A percentile compares a stretch with the other conserved stretches of the same genome.
Evolutionary conservation across 2,113 vertebrate genomes (phyloP).

Genomic region (Aspiorhynchus laticeps): DNA sequence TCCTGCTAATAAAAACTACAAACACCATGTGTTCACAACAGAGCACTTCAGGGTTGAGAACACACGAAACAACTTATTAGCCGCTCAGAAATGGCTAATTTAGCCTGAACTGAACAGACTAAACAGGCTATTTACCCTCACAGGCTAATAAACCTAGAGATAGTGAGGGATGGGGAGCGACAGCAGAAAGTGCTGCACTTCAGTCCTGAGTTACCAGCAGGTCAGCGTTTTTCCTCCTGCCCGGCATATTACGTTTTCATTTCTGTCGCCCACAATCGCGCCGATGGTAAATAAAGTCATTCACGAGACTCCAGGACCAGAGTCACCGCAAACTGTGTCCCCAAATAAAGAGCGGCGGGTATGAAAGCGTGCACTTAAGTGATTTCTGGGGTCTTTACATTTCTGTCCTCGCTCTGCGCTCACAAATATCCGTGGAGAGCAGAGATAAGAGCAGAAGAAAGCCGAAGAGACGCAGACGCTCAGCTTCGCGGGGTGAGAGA

Average conservation of each 20-base stretch:
- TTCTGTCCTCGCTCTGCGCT: slow-evolving; percentile 41
- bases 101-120: background rate
- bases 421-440: slow-evolving; percentile 22
- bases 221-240: slow-evolving; percentile 20
- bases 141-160: slow-evolving; percentile 12
- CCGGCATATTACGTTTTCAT: slow-evolving; percentile 25
- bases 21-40: background rate
- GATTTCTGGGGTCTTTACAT: slow-evolving; percentile 69
- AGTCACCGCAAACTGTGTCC: slow-evolving; percentile 37
- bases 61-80: slow-evolving; percentile 16
- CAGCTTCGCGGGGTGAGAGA: background rate
- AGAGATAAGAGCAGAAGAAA: slow-evolving; percentile 31
- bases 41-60: slow-evolving; percentile 6
- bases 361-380: slow-evolving; percentile 64
- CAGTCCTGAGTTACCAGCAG: slow-evolving; percentile 21
- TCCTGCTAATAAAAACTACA: background rate
- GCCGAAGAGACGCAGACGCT: background rate
- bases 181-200: background rate
- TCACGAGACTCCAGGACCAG: background rate
- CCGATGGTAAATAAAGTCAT: slow-evolving; percentile 38
- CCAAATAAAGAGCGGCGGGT: slow-evolving; percentile 45
- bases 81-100: slow-evolving; percentile 37
- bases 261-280: background rate
- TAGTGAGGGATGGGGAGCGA: background rate
- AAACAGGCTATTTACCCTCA: slow-evolving; percentile 30